Base-by-base conservation (phyloP, 2,113 vertebrate species). In the Aphelocoma coerulescens region DNA sequence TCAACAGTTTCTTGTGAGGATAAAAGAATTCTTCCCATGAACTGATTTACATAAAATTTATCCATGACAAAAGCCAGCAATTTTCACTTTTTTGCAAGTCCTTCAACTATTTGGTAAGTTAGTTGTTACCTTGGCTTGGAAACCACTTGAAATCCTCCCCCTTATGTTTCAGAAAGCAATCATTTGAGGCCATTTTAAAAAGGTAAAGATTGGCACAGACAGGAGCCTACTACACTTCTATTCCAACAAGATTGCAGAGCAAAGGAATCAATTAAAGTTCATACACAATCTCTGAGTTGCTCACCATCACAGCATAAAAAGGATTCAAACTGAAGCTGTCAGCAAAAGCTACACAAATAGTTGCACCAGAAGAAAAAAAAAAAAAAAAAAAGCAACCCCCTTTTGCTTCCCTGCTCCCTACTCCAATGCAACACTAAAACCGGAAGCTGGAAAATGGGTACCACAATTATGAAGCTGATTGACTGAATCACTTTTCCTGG, bases 331-430 rank as follows among this genome's bases (percentile, higher is more conserved):
- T 87, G 72, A 51, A 97, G 91, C 88, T 96, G 89, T 95, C 74
- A 97, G 96, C 85, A 95, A 93, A 91, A 88, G 83, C 76, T 76
- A 96, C 94, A 96, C 49, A 96, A 97, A 97, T 51, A 95, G 84
- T 71, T 87, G 62, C 69, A 89, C 49, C 78, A 88, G 62, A 81
- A 79, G 16, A 17, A 41, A 41, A 73, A 71, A 58, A 37, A 37
- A 58, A 37, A 37, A 37, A 37, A 28, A 20, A 71, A 62, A 33
- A 26, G 10, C 6, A 13, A 26, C 49, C 30, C 33, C 66, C 66
- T 80, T 85, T 65, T 89, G n/a, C n/a, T 69, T 46, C 27, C 33
- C 28, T 19, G 14, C 37, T 49, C 44, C 35, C 24, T 76, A 71
- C 81, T 82, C 71, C 77, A 94, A 58, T 7, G 33, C 43, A 96